These are phyloP conservation scores for Deilephila elpenor DNA, from an alignment of 2,888 invertebrate genomes.

Conservation along the genomic window DNA sequence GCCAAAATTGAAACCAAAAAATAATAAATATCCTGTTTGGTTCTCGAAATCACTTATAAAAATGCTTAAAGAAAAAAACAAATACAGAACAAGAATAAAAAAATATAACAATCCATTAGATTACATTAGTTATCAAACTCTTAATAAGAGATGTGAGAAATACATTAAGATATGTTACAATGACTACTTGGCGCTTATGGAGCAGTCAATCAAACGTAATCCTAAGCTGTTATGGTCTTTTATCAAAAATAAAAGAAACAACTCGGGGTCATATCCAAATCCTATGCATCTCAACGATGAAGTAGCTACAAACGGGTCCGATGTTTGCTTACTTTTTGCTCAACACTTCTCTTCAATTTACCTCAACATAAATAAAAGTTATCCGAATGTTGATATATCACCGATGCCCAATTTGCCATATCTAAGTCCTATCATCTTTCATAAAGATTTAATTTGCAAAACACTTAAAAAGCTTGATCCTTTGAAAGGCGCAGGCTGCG, in stretches of 20 bases:
- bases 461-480: constrained; percentile 15
- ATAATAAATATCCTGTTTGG: background rate
- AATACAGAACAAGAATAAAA: background rate
- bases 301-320: background rate
- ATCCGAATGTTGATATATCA: too few relatives aligned
- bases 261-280: background rate
- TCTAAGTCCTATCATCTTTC: background rate
- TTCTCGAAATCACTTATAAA: background rate
- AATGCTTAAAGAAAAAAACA: background rate
- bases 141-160: background rate
- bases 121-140: background rate
- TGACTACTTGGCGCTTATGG: background rate
- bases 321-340: constrained; percentile 26
- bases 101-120: background rate
- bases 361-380: background rate
- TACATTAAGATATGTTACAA: background rate
- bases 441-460: background rate
- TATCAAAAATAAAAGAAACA: background rate
- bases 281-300: background rate
- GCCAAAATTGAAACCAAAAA: background rate
- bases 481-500: constrained; percentile 31
- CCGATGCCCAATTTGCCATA: too few relatives aligned
- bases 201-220: background rate
- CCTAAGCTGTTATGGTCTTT: background rate
- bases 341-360: constrained; percentile 30